Evolutionary conservation across 2,888 invertebrate species (phyloP), one percentile per base, ranked within the genome.

Genomic region (Pseudococcus viburni): DNA sequence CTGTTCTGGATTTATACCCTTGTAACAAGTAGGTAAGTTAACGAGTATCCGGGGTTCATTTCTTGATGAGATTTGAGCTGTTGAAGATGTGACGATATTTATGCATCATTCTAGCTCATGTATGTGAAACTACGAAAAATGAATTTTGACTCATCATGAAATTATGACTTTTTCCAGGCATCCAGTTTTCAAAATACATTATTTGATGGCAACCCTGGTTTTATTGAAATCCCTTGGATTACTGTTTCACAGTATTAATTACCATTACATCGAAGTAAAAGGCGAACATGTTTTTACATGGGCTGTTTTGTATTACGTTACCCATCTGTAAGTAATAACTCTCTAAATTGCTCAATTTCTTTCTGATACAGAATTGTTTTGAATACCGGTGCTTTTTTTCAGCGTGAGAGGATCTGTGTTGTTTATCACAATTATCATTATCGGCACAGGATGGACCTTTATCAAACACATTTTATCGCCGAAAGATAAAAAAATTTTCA

Each of bases 361-460:
- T 46, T 0, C 17, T 55, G 26, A 42, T 3, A 42, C 8, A 0
- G 42, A 9, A 42, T 42, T 42, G 9, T 42, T 59, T 77, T 22
- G 59, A 55, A n/a, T 55, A 55, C 5, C n/a, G 5, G 17, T 51
- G 11, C 6, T 42, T 3, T 3, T 42, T 89, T 92, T 86, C 91
- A 96, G 96, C 90, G 93, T 98, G 89, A 97, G 97, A 92, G 97
- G 97, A 15, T 97, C 98, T 0, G 95, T 99, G 80, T 92, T 99
- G 86, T 99, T 99, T 91, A 97, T 99, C 89, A 98, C 98, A 0
- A 96, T 99, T 90, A 96, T 99, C 15, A 93, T 99, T 15, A 97
- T 99, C 90, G 99, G 99, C 84, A 98, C 99, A 8, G 99, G 99
- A 0, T 99, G 99, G 98, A 98, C 98, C 64, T 99, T 99, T 91